Evolutionary conservation across 2,797 vertebrate genomes (phyloP).

Genomic region (Babyrousa celebensis): DNA sequence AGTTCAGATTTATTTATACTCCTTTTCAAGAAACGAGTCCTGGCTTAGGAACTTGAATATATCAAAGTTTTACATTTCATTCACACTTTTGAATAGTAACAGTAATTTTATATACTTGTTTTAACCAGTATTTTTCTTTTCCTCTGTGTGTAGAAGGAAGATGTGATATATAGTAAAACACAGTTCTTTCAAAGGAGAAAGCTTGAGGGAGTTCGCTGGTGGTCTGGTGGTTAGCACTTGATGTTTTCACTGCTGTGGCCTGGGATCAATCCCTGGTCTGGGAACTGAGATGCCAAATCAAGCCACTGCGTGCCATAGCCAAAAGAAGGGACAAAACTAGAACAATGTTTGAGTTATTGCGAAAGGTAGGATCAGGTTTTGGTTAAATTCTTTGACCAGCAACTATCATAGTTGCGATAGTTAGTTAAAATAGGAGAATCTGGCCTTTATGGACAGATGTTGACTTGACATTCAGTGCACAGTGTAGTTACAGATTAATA

Average conservation of each 20-base stretch:
- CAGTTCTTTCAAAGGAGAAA: neutral
- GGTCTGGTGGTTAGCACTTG: too few species aligned
- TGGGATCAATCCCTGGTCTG: too few species aligned
- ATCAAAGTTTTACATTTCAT: slow-evolving; percentile 53
- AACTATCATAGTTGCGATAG: neutral
- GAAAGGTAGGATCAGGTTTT: slow-evolving; percentile 42
- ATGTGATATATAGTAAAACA: neutral
- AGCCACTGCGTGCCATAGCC: too few species aligned
- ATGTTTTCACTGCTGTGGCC: too few species aligned
- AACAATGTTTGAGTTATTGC: neutral
- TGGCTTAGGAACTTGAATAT: slow-evolving; percentile 61
- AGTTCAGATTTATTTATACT: slow-evolving; percentile 52
- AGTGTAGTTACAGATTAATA: neutral
- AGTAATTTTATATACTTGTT: slow-evolving; percentile 51
- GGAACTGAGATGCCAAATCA: too few species aligned
- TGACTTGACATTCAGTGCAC: slow-evolving; percentile 40
- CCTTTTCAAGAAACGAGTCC: slow-evolving; percentile 24
- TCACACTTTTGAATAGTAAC: slow-evolving; percentile 45
- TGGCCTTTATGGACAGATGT: slow-evolving; percentile 12
- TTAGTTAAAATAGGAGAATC: slow-evolving; percentile 32
- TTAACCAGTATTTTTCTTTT: slow-evolving; percentile 46
- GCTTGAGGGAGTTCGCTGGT: neutral
- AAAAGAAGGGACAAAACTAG: neutral
- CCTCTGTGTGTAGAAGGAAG: neutral
- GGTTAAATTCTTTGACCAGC: slow-evolving; percentile 60